These are phyloP conservation scores for Coenonympha arcania DNA, from an alignment of 2,888 invertebrate species.

Conservation along the genomic window DNA sequence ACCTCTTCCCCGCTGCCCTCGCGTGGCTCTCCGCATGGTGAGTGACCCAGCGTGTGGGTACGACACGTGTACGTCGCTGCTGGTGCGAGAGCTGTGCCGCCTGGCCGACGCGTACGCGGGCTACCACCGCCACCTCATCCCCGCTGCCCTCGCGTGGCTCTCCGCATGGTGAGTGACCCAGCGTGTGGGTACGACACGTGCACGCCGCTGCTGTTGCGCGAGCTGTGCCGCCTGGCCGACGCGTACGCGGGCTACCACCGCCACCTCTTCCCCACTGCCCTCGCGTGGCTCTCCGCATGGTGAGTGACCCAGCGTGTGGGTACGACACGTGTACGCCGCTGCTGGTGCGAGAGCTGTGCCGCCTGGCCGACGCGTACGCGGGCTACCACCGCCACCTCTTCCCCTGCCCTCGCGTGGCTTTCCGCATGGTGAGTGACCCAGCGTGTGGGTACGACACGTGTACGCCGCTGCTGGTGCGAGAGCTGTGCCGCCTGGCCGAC, in stretches of 20 bases:
- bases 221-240: constrained; percentile 80
- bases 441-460: constrained; percentile 58
- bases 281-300: constrained; percentile 82
- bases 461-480: constrained; percentile 57
- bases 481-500: constrained; percentile 80
- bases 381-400: constrained; percentile 87
- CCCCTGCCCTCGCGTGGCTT: constrained; percentile 83
- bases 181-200: constrained; percentile 58
- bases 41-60: constrained; percentile 62
- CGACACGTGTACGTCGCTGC: constrained; percentile 55
- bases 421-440: constrained; percentile 70
- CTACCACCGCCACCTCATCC: constrained; percentile 85
- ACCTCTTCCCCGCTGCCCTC: constrained; percentile 84
- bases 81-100: constrained; percentile 64
- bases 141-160: constrained; percentile 86
- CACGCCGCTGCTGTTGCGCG: constrained; percentile 57
- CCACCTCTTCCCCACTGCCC: constrained; percentile 84
- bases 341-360: constrained; percentile 63
- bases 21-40: constrained; percentile 82
- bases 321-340: constrained; percentile 58
- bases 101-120: constrained; percentile 90
- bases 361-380: constrained; percentile 86
- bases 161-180: constrained; percentile 70
- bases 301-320: constrained; percentile 60
- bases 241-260: constrained; percentile 87